Percentiles rank a stretch among this genome's conserved stretches.
Evolutionary conservation across 2,113 vertebrate species (phyloP).

Genomic region (Phalacrocorax aristotelis): DNA sequence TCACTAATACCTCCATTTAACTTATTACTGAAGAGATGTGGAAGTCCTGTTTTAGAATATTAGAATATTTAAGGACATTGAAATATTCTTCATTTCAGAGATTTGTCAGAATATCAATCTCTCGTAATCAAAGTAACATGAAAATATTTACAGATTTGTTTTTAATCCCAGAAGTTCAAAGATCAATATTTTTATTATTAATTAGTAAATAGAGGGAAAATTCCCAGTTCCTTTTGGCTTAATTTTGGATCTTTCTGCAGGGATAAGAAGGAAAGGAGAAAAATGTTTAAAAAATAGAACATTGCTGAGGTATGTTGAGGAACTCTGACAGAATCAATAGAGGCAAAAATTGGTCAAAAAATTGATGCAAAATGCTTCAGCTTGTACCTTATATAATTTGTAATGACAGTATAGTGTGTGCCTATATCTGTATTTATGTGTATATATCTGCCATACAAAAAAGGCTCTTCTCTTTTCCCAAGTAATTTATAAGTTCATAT

Average conservation of each 20-base stretch:
- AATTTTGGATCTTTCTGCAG: neutral
- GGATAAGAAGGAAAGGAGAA: neutral
- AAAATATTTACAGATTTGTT: too few species aligned
- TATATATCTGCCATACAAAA: neutral
- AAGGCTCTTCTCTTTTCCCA: neutral
- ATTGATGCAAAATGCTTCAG: neutral
- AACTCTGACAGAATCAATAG: neutral
- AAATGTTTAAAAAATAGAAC: neutral
- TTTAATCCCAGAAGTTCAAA: neutral
- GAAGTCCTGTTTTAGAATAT: too few species aligned
- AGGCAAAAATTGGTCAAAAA: neutral
- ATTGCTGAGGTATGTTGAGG: neutral
- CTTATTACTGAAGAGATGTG: too few species aligned
- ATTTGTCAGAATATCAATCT: too few species aligned
- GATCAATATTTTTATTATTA: neutral
- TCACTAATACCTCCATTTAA: too few species aligned
- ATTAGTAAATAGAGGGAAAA: neutral
- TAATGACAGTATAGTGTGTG: neutral
- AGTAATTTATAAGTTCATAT: neutral
- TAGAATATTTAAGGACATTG: too few species aligned
- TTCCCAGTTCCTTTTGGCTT: neutral
- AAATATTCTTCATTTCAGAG: too few species aligned
- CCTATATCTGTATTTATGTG: rapidly evolving
- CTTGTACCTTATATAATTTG: neutral
- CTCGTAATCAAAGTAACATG: too few species aligned